phyloP scores from a whole-genome alignment of 2,888 invertebrate species.

The Nomada ruficornis region DNA sequence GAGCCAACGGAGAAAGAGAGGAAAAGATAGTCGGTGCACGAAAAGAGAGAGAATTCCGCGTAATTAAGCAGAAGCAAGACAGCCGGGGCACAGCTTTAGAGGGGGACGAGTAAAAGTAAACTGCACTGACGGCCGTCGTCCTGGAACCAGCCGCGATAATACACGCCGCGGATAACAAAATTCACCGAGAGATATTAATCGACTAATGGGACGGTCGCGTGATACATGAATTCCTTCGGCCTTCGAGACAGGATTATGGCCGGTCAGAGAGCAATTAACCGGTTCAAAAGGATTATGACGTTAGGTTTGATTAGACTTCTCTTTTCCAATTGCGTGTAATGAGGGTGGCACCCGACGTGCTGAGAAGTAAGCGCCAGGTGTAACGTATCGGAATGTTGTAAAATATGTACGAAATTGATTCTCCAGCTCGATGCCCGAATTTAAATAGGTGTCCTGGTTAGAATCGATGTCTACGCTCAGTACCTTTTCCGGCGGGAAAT shows the following conservation, averaged over 20 bases:
- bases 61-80: conserved; percentile 62
- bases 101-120: conserved; percentile 47
- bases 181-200: conserved; percentile 55
- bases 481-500: not conserved
- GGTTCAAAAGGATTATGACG: conserved; percentile 39
- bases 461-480: not conserved
- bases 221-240: conserved; percentile 47
- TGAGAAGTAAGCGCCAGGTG: too few relatives aligned
- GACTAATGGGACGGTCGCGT: conserved; percentile 58
- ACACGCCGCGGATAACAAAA: conserved; percentile 58
- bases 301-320: conserved; percentile 23
- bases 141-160: conserved; percentile 50
- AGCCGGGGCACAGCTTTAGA: conserved; percentile 36
- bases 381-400: too few relatives aligned
- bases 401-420: too few relatives aligned
- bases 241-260: conserved; percentile 42
- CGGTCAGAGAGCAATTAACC: conserved; percentile 46
- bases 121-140: conserved; percentile 34
- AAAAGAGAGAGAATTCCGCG: conserved; percentile 43
- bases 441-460: too few relatives aligned
- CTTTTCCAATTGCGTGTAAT: not conserved
- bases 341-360: not conserved
- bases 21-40: not conserved
- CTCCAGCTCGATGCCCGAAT: too few relatives aligned
- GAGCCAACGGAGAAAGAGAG: not conserved